These are phyloP conservation scores for Eonycteris spelaea DNA, from an alignment of 2,113 vertebrate species.

Conservation along the genomic window DNA sequence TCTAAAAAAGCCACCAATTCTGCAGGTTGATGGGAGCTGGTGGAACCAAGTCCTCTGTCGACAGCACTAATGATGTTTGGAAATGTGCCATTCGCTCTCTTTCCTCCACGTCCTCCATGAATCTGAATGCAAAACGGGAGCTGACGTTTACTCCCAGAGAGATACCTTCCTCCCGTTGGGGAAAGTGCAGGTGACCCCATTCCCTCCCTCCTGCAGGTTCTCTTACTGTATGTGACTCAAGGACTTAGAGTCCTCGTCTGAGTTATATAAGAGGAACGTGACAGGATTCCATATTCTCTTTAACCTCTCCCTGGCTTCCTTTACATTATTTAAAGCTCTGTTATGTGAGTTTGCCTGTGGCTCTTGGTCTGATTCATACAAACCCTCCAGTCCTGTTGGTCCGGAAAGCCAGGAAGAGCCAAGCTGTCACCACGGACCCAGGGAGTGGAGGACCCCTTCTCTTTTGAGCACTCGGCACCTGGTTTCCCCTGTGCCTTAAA, in stretches of 20 bases:
- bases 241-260: not conserved
- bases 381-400: not conserved
- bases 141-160: not conserved
- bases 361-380: not conserved
- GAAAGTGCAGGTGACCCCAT: not conserved
- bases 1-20: not conserved
- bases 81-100: not conserved
- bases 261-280: not conserved
- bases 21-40: not conserved
- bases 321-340: rapidly evolving
- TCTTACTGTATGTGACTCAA: not conserved
- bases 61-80: not conserved
- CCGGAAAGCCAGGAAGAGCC: not conserved
- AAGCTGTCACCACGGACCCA: not conserved
- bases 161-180: not conserved
- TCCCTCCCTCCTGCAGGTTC: too few species aligned
- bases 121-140: not conserved
- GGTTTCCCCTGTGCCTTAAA: not conserved
- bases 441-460: not conserved
- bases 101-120: not conserved
- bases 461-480: not conserved
- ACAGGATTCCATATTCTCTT: rapidly evolving
- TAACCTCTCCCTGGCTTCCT: not conserved
- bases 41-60: not conserved
- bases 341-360: not conserved